Base-by-base conservation (phyloP, 2,888 invertebrate species). In the Hemicrepidius hirtus region DNA sequence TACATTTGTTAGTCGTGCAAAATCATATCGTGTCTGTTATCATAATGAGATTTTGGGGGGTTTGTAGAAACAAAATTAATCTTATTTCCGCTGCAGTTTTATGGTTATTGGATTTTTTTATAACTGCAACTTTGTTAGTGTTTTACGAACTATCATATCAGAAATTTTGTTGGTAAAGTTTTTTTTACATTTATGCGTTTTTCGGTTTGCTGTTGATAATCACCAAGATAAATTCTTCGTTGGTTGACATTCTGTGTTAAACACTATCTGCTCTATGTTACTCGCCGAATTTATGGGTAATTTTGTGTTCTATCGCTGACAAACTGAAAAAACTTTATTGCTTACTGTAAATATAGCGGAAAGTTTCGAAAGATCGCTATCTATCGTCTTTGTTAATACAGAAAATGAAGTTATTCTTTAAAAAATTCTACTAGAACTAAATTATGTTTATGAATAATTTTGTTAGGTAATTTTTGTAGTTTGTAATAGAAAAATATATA, bases 291-390 rank as follows among this genome's bases (percentile, higher is more conserved):
- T 44, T 44, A 44, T 41, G 44, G 44, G 18, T 18, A 44, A 44
- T 44, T 44, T 44, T 44, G 18, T 44, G 10, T 44, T 18, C 9
- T 44, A 18, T 44, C 18, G 44, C 16, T 16, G 16, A 44, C 18
- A 24, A 50, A 24, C 21, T n/a, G 7, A 50, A 50, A 32, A 50
- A 50, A 28, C 24, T 49, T 16, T 40, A 40, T 44, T 18, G 44
- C 18, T 44, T 44, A 44, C 44, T 13, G 12, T 53, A 53, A 53
- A 53, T 53, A 32, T n/a, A 10, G 32, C 16, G 37, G n/a, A 57
- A 57, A 57, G n/a, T 41, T 41, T 28, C 28, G n/a, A 28, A 28
- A 28, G 28, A 28, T 28, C 28, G n/a, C n/a, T n/a, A n/a, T n/a
- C n/a, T n/a, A n/a, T n/a, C n/a, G n/a, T n/a, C n/a, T n/a, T n/a